Conservation (phyloP, 1,140 invertebrate species). For the Heterodera carotae region DNA sequence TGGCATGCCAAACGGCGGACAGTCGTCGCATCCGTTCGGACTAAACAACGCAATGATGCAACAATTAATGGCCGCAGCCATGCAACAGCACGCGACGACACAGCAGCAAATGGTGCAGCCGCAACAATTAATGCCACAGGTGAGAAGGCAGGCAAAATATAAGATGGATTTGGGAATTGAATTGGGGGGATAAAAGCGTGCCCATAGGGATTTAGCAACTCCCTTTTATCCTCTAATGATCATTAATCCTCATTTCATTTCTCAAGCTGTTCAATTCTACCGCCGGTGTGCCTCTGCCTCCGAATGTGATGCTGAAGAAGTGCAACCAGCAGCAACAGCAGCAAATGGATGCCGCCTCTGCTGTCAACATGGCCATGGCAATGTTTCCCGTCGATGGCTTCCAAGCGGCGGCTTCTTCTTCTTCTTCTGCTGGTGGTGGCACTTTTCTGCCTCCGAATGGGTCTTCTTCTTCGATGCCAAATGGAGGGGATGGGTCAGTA, state of each 20-base stretch:
- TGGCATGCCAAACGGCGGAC: constrained; percentile 7
- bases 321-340: constrained; percentile 8
- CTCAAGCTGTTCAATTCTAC: not conserved
- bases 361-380: constrained; percentile 10
- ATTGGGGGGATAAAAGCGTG: too few relatives aligned
- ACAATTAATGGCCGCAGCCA: constrained; percentile 5
- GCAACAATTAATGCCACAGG: not conserved
- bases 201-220: too few relatives aligned
- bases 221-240: too few relatives aligned
- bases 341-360: not conserved
- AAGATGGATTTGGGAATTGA: too few relatives aligned
- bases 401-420: too few relatives aligned
- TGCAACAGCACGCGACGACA: too few relatives aligned
- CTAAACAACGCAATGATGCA: not conserved
- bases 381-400: constrained; percentile 8
- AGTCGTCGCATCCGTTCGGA: not conserved
- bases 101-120: not conserved
- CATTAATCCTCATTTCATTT: not conserved
- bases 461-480: not conserved
- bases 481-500: not conserved
- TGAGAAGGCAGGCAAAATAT: too few relatives aligned
- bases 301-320: constrained; percentile 15
- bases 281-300: constrained; percentile 23
- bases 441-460: not conserved
- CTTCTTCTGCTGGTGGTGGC: not conserved